Percentiles rank a stretch among this genome's conserved stretches.
phyloP scores from a whole-genome alignment of 23 tunicate genomes.

The Phallusia fumigata region DNA sequence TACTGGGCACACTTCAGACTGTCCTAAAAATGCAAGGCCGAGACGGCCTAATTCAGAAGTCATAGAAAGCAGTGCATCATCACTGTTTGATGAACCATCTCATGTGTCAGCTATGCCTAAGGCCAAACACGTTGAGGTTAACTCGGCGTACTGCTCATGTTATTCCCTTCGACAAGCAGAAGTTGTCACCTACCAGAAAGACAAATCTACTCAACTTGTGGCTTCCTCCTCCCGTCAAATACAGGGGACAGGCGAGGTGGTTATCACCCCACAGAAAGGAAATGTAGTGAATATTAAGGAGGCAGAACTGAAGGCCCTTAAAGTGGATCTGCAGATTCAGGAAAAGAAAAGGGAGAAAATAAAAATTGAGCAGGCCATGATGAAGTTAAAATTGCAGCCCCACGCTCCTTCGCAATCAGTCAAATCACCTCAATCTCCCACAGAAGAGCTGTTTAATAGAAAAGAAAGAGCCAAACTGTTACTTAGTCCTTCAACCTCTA shows the following conservation, averaged over 20 bases:
- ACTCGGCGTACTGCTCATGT: not conserved
- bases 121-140: not conserved
- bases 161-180: not conserved
- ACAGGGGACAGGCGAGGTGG: not conserved
- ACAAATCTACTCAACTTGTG: not conserved
- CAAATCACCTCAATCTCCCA: not conserved
- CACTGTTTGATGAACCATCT: not conserved
- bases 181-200: not conserved
- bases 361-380: not conserved
- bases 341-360: not conserved
- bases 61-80: not conserved
- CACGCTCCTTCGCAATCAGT: not conserved
- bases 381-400: not conserved
- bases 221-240: not conserved
- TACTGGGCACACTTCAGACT: not conserved
- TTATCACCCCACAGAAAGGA: not conserved
- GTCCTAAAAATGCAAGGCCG: not conserved
- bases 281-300: not conserved
- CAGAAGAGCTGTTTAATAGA: constrained; percentile 14
- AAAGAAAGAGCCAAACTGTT: not conserved
- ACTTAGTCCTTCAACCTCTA: not conserved
- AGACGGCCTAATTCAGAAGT: not conserved
- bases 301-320: not conserved
- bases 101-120: not conserved
- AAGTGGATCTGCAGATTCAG: not conserved